Evolutionary conservation across 2,888 invertebrate species (phyloP).

Genomic region (Euzetes globulus): DNA sequence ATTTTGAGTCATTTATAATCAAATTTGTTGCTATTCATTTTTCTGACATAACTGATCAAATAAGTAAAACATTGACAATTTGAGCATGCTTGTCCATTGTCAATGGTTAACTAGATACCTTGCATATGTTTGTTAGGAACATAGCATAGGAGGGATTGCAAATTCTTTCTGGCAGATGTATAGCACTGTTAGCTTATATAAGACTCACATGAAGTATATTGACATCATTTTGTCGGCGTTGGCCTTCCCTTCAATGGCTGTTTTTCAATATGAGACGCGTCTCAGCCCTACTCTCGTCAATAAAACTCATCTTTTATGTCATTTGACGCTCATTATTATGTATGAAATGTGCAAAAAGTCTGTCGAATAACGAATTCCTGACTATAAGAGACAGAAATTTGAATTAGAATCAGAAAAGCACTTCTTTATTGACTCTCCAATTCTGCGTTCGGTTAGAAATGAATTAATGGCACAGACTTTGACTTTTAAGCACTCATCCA

Average conservation of each 20-base stretch:
- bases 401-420: constrained; percentile 11
- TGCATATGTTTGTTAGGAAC: no score
- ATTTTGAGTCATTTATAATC: no score
- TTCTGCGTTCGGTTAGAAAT: neutral
- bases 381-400: neutral
- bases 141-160: no score
- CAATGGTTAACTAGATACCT: no score
- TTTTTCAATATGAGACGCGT: neutral
- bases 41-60: no score
- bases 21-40: no score
- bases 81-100: no score
- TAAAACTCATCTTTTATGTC: neutral
- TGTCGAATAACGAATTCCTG: neutral
- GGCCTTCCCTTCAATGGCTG: neutral
- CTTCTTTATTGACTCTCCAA: neutral
- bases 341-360: neutral
- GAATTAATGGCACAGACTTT: neutral
- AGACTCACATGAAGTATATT: no score
- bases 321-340: constrained; percentile 7
- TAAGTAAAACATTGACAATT: no score
- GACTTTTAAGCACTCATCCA: neutral
- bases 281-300: neutral
- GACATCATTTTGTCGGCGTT: neutral
- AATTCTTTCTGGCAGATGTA: no score
- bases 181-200: no score